Conservation (phyloP, 2,888 invertebrate species). For the Dynastes grantii region DNA sequence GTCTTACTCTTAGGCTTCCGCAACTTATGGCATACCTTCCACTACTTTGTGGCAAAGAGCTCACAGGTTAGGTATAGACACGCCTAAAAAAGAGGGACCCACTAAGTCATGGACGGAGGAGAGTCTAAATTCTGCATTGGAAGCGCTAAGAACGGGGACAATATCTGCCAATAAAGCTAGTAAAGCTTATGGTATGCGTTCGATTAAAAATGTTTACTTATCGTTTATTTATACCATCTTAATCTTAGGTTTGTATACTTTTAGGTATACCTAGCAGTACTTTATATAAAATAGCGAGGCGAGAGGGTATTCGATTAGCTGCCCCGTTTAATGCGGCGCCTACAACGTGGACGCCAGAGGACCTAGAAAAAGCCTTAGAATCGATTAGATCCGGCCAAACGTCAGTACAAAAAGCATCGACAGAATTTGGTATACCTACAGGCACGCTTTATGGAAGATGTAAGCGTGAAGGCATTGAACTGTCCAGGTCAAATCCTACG, state of each 20-base stretch:
- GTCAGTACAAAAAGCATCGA: slow-evolving; percentile 89
- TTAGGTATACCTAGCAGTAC: slow-evolving; percentile 91
- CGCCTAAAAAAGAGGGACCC: slow-evolving; percentile 91
- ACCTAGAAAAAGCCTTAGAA: slow-evolving; percentile 86
- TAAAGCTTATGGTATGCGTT: slow-evolving; percentile 82
- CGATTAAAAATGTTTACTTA: neutral
- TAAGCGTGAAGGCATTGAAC: slow-evolving; percentile 91
- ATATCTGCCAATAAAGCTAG: slow-evolving; percentile 94
- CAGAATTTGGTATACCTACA: slow-evolving; percentile 90
- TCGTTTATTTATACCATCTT: slow-evolving; percentile 24
- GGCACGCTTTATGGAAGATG: slow-evolving; percentile 92
- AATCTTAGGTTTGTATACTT: slow-evolving; percentile 32
- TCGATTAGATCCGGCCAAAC: slow-evolving; percentile 86
- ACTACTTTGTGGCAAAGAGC: slow-evolving; percentile 94
- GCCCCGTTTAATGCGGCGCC: slow-evolving; percentile 94
- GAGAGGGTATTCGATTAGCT: slow-evolving; percentile 90
- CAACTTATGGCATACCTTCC: slow-evolving; percentile 91
- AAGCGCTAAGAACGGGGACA: slow-evolving; percentile 86
- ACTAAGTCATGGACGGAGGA: slow-evolving; percentile 92
- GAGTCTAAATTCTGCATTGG: slow-evolving; percentile 85
- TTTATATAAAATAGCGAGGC: slow-evolving; percentile 90
- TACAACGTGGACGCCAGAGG: slow-evolving; percentile 89
- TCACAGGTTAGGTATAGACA: slow-evolving; percentile 90
- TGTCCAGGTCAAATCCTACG: slow-evolving; percentile 91
- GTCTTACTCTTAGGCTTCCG: slow-evolving; percentile 75